Evolutionary conservation across 2,888 invertebrate species (phyloP).

Genomic region (Epinotia bilunana): DNA sequence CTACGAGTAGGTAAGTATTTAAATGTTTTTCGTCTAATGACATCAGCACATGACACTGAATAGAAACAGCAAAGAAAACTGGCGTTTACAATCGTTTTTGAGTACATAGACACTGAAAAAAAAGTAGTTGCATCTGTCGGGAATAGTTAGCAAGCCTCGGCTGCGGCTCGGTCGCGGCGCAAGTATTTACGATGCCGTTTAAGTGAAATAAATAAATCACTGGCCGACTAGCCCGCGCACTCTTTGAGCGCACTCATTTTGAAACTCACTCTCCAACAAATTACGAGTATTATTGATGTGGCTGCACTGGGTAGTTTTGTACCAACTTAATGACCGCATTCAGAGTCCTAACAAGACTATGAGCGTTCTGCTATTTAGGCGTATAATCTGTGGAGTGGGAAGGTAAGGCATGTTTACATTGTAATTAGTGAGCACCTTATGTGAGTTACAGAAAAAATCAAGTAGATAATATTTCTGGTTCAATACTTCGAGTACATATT

Average conservation of each 20-base stretch:
- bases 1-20: not conserved
- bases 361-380: conserved; percentile 5
- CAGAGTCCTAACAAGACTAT: conserved; percentile 28
- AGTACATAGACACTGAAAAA: conserved; percentile 17
- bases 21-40: not conserved
- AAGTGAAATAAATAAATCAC: conserved; percentile 36
- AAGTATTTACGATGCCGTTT: conserved; percentile 27
- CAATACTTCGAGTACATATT: no score
- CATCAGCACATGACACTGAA: not conserved
- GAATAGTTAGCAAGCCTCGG: conserved; percentile 15
- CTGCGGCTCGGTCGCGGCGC: conserved; percentile 8
- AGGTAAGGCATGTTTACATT: conserved; percentile 10
- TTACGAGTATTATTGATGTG: conserved; percentile 32
- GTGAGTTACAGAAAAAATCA: not conserved
- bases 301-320: conserved; percentile 27
- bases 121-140: conserved; percentile 11
- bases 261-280: conserved; percentile 26
- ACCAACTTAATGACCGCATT: conserved; percentile 22
- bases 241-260: conserved; percentile 19
- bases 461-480: not conserved
- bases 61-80: not conserved
- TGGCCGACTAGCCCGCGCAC: conserved; percentile 5
- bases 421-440: conserved; percentile 7
- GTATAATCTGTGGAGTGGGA: conserved; percentile 8
- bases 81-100: conserved; percentile 11